phyloP scores from a whole-genome alignment of 2,797 vertebrate genomes.

The Falco novaeseelandiae region DNA sequence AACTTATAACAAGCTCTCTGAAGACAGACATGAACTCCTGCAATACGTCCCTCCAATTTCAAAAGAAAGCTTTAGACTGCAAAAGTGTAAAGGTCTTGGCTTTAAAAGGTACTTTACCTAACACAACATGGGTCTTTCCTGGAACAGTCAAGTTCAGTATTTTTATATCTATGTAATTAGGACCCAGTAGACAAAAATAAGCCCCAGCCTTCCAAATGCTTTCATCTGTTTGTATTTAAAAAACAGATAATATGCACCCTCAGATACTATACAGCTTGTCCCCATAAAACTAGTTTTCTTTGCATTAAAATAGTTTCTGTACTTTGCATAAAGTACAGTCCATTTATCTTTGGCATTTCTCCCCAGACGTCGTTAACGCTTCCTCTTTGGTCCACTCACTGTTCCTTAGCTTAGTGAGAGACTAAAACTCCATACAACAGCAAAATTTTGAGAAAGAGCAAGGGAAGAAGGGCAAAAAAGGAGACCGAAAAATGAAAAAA shows the following conservation, averaged over 20 bases:
- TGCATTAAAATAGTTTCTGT: not conserved
- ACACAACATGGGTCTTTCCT: no score
- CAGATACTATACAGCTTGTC: rapidly evolving
- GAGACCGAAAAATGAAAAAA: not conserved
- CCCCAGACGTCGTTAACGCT: not conserved
- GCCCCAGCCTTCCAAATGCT: not conserved
- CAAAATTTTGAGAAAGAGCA: not conserved
- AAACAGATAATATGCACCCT: rapidly evolving
- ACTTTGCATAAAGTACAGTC: not conserved
- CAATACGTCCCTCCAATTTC: not conserved
- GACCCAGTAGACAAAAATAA: not conserved
- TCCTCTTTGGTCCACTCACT: not conserved
- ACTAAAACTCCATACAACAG: rapidly evolving
- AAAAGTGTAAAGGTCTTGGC: not conserved
- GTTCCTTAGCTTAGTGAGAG: not conserved
- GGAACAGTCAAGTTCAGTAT: not conserved
- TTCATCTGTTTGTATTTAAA: not conserved
- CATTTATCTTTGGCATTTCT: not conserved
- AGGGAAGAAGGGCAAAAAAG: not conserved
- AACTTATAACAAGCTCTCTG: not conserved
- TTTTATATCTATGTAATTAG: not conserved
- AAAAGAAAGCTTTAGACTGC: not conserved
- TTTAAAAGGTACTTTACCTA: not conserved
- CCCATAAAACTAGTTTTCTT: not conserved
- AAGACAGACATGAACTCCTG: not conserved